phyloP scores from a whole-genome alignment of 2,888 invertebrate genomes.

The Synanthedon vespiformis region DNA sequence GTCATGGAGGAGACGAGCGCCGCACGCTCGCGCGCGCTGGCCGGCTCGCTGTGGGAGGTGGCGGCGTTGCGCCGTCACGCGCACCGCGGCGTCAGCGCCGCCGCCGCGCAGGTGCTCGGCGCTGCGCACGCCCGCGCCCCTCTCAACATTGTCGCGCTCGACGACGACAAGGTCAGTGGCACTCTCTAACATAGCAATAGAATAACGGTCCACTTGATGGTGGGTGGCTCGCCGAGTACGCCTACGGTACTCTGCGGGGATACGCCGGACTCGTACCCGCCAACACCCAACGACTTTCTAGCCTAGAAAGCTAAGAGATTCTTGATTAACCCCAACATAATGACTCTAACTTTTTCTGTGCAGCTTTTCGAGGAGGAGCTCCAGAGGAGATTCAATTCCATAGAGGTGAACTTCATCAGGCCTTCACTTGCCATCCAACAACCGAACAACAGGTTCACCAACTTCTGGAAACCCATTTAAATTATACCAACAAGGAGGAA shows the following conservation, averaged over 20 bases:
- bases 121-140: constrained; percentile 7
- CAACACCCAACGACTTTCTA: too few relatives aligned
- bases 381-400: constrained; percentile 79
- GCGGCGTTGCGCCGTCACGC: constrained; percentile 71
- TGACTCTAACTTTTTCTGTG: constrained; percentile 4
- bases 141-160: constrained; percentile 7
- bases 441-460: too few relatives aligned
- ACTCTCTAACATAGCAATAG: too few relatives aligned
- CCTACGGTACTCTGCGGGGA: too few relatives aligned
- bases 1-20: constrained; percentile 86
- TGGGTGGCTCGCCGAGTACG: too few relatives aligned
- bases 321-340: not conserved
- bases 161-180: constrained; percentile 7
- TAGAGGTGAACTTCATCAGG: constrained; percentile 81
- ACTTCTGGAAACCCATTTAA: too few relatives aligned
- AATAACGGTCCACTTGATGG: too few relatives aligned
- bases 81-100: constrained; percentile 75
- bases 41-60: constrained; percentile 95
- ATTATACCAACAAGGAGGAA: too few relatives aligned
- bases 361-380: constrained; percentile 84
- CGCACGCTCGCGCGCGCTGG: constrained; percentile 81
- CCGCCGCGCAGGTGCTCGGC: constrained; percentile 72
- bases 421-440: constrained; percentile 41
- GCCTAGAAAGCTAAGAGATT: too few relatives aligned
- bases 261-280: too few relatives aligned